Evolutionary conservation across 2,888 invertebrate species (phyloP), one percentile per base, ranked within the genome.

Genomic region (Netelia melanura): DNA sequence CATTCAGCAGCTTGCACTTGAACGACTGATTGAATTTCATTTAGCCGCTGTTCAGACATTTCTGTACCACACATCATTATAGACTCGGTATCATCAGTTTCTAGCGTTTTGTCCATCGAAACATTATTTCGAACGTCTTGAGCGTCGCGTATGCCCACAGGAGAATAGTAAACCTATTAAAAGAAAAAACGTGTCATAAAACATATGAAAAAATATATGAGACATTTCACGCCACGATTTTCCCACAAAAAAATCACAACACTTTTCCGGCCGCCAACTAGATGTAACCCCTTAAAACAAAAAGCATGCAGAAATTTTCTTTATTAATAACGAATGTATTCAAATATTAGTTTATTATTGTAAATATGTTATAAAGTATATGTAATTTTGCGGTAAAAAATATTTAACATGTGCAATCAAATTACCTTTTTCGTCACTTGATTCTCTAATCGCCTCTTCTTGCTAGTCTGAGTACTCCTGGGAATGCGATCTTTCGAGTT

Each of bases 21-120:
- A 54, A 64, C 38, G 64, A 64, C 64, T 64, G 64, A 64, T 64
- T 64, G 64, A 38, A 64, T 38, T 64, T 64, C 64, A 30, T 64
- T 64, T 64, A 38, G 38, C 64, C 64, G 38, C 14, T 30, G 43
- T 64, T 64, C 43, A 11, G 11, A 64, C 38, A 64, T 64, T 64
- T 64, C 38, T 64, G 64, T 64, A 64, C 38, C 30, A 17, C 64
- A 64, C 64, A 64, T 38, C 38, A 38, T 17, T 64, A 64, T 64
- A 38, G 64, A 64, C 30, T 64, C 64, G 38, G 64, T 38, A 38
- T 64, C 64, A 43, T 38, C 64, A 64, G 3, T 64, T 38, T 38
- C 64, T 38, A 38, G 64, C 43, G 8, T 38, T 64, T 64, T 38
- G 64, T 38, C 30, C 38, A 38, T 11, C 38, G 64, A 64, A 38